phyloP scores from a whole-genome alignment of 2,113 vertebrate species.

The Lophura nycthemera region DNA sequence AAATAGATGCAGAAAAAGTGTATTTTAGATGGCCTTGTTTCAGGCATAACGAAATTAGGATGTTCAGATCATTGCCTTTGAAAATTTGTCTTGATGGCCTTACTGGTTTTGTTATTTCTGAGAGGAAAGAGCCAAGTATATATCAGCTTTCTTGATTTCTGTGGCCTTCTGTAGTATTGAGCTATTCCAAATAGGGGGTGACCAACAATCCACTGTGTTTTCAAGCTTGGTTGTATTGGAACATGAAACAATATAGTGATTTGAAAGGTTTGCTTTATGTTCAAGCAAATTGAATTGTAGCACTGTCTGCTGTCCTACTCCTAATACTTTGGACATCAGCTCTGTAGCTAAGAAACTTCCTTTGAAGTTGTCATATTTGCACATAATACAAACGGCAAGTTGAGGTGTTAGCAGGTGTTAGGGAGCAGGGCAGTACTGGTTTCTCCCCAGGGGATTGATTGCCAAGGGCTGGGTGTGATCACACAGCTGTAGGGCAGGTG shows the following conservation, averaged over 20 bases:
- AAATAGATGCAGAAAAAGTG: background rate
- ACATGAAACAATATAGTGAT: background rate
- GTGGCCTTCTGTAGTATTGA: background rate
- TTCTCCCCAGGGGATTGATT: background rate
- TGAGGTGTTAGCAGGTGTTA: background rate
- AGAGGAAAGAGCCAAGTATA: background rate
- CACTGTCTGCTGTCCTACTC: background rate
- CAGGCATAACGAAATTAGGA: background rate
- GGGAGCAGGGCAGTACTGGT: background rate
- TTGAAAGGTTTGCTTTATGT: background rate
- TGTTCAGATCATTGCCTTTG: background rate
- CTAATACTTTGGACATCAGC: background rate
- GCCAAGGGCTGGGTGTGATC: fast-evolving
- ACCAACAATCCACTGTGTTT: background rate
- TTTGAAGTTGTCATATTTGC: background rate
- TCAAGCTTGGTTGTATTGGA: background rate
- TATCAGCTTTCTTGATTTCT: background rate
- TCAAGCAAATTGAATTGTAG: background rate
- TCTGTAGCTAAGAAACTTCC: background rate
- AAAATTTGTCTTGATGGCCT: background rate
- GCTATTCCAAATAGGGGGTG: background rate
- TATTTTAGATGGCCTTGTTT: background rate
- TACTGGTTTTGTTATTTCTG: background rate
- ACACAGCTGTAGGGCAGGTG: background rate
- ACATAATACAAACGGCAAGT: background rate